Evolutionary conservation across 2,888 invertebrate species (phyloP), one percentile per base, ranked within the genome.

Genomic region (Prenolepis imparis): DNA sequence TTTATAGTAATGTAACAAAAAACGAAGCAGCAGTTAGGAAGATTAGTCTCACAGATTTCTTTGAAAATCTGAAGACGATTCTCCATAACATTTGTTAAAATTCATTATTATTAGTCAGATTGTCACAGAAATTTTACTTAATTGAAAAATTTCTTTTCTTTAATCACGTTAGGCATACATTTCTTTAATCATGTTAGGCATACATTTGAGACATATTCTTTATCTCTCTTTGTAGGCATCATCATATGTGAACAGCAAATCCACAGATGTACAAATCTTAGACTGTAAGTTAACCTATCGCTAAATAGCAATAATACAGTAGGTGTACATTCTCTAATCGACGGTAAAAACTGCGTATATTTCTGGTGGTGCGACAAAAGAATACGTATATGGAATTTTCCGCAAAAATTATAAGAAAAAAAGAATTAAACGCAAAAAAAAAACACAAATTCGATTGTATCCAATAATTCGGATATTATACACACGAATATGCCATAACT

Each of bases 231-330:
- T 88, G 85, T 91, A 83, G 84, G 73, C 80, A 83, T 88, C 72
- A 82, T 88, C 73, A 83, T 86, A 82, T 83, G 70, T 80, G 73
- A 63, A 87, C 86, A 82, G 86, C 81, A 87, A 89, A 89, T 87
- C 88, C 90, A 88, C 90, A 89, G 88, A 91, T 93, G 93, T 93
- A 93, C 93, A 93, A 93, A 92, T 87, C 78, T 84, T 92, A 92
- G 91, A 82, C 15, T 82, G 85, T 92, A 92, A 92, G 91, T 87
- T 90, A 89, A 91, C 81, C 89, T 88, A 90, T 87, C 90, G 91
- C 91, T 80, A 92, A 83, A 92, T 93, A 93, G 92, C 92, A 93
- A 93, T 93, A 93, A 93, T 89, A 89, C 64, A 82, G 87, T 93
- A 93, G 88, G 88, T 93, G 92, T 93, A 93, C 89, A 91, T 92